phyloP scores from a whole-genome alignment of 2,113 vertebrate species.

The Ia io region DNA sequence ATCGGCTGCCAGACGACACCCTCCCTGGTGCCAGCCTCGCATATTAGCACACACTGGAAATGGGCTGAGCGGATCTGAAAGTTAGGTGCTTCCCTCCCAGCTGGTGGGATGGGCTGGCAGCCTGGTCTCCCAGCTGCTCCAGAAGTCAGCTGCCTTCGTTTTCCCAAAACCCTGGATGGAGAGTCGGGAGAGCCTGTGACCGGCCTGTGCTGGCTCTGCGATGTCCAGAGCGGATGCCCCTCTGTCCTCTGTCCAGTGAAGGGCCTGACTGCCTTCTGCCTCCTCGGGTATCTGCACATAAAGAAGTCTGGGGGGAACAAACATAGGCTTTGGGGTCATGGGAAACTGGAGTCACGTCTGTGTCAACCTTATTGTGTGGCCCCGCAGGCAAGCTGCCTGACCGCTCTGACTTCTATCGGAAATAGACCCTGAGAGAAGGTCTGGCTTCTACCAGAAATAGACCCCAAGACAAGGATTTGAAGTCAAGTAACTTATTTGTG shows the following conservation, averaged over 20 bases:
- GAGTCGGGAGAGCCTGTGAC: background rate
- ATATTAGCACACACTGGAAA: conserved; percentile 73
- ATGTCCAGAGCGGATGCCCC: background rate
- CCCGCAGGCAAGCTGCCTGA: background rate
- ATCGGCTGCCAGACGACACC: conserved; percentile 81
- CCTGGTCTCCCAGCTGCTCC: fast-evolving
- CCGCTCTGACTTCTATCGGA: background rate
- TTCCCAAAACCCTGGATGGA: fast-evolving
- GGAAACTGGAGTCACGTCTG: background rate
- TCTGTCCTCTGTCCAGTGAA: background rate
- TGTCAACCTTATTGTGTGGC: fast-evolving
- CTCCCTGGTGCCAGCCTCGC: conserved; percentile 74
- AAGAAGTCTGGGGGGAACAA: background rate
- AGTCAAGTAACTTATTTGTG: background rate
- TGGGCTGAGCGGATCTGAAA: background rate
- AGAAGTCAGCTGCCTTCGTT: background rate
- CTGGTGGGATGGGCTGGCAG: background rate
- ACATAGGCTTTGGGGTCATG: background rate
- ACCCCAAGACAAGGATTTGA: background rate
- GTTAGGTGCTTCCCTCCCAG: conserved; percentile 47
- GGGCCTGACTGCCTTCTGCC: background rate
- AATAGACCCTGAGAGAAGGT: background rate
- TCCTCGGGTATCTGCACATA: fast-evolving
- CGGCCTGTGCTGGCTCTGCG: fast-evolving
- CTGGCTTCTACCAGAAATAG: background rate